Percentiles rank a stretch among this genome's conserved stretches.
phyloP scores from a whole-genome alignment of 2,113 vertebrate genomes.

The Gymnarchus niloticus region DNA sequence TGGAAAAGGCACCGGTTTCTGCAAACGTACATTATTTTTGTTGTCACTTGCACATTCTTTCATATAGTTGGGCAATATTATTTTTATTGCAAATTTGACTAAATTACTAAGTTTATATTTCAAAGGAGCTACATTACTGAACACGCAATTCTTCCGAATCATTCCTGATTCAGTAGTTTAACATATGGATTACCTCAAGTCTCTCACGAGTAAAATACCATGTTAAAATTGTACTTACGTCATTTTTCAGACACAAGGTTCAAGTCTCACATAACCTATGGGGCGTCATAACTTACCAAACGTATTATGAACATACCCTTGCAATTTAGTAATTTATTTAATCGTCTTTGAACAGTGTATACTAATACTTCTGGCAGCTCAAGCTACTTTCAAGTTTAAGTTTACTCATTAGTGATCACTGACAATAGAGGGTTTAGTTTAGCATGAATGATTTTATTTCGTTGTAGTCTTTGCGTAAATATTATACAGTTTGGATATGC shows the following conservation, averaged over 20 bases:
- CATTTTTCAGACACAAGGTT: not conserved
- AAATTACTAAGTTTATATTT: not conserved
- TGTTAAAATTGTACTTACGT: not conserved
- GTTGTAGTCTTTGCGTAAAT: not conserved
- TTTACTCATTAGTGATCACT: not conserved
- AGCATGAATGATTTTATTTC: not conserved
- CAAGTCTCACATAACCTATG: not conserved
- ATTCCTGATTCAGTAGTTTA: not conserved
- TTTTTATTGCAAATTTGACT: not conserved
- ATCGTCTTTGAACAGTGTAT: not conserved
- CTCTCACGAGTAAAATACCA: not conserved
- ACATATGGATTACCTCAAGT: not conserved
- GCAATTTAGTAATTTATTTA: not conserved
- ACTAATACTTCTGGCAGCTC: not conserved
- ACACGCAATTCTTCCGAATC: not conserved
- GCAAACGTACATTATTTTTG: not conserved
- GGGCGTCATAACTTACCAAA: too few species aligned
- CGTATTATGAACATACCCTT: too few species aligned
- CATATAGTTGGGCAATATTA: not conserved
- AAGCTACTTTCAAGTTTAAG: not conserved
- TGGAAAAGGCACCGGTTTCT: not conserved
- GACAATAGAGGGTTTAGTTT: not conserved
- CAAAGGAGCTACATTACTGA: not conserved
- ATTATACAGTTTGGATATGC: not conserved
- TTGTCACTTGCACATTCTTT: not conserved